Evolutionary conservation across 2,113 vertebrate genomes (phyloP).

Genomic region (Nothocercus julius): DNA sequence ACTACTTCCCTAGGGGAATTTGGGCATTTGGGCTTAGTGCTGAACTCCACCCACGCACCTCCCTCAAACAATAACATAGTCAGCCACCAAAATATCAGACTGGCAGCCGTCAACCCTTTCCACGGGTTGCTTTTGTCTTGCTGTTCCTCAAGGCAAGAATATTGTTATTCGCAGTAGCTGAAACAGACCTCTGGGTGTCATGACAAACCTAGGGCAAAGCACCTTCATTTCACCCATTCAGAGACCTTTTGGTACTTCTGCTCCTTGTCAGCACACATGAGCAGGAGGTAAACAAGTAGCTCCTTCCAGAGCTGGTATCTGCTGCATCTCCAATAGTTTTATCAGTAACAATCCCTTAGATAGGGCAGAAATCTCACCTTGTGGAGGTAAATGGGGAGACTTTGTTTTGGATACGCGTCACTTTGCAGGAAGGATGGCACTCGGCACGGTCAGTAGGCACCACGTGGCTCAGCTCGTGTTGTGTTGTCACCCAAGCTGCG

Average conservation of each 20-base stretch:
- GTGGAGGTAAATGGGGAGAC: not conserved
- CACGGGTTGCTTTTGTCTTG: not conserved
- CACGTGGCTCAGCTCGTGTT: not conserved
- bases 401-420: not conserved
- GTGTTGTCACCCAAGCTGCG: not conserved
- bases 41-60: not conserved
- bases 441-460: not conserved
- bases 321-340: not conserved
- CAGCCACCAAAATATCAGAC: not conserved
- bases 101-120: fast-evolving
- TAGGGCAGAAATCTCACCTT: not conserved
- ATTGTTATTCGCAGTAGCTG: not conserved
- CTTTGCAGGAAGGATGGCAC: not conserved
- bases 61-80: fast-evolving
- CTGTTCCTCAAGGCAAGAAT: not conserved
- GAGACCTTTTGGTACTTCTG: not conserved
- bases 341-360: not conserved
- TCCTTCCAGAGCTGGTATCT: not conserved
- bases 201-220: not conserved
- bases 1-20: not conserved
- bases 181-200: constrained; percentile 54
- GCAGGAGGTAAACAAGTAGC: fast-evolving
- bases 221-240: not conserved
- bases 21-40: not conserved
- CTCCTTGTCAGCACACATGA: fast-evolving